These are phyloP conservation scores for Helicoverpa assulta DNA, from an alignment of 2,888 invertebrate genomes.

Conservation along the genomic window DNA sequence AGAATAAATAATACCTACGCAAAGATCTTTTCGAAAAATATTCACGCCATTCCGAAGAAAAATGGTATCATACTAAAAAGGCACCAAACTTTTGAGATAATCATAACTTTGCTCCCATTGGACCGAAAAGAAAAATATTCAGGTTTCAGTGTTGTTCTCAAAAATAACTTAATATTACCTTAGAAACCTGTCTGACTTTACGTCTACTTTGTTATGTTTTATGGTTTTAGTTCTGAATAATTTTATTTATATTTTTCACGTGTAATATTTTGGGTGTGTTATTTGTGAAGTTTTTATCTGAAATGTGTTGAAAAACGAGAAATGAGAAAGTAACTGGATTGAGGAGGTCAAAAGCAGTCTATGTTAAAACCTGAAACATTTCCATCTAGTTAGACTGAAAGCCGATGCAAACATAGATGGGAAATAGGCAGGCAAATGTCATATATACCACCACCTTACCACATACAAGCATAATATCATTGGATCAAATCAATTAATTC, in stretches of 20 bases:
- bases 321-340: too few species aligned
- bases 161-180: conserved; percentile 30
- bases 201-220: conserved; percentile 23
- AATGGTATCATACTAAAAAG: conserved; percentile 15
- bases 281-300: not conserved
- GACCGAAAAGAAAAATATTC: conserved; percentile 22
- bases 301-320: too few species aligned
- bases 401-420: too few species aligned
- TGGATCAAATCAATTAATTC: too few species aligned
- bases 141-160: conserved; percentile 21
- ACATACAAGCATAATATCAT: too few species aligned
- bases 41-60: conserved; percentile 23
- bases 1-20: too few species aligned
- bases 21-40: conserved; percentile 4
- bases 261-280: not conserved
- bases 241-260: conserved; percentile 3
- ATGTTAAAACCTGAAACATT: too few species aligned
- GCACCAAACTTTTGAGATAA: conserved; percentile 45
- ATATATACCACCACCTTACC: too few species aligned
- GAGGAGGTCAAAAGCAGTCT: too few species aligned
- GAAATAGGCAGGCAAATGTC: too few species aligned
- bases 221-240: conserved; percentile 8
- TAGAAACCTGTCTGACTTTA: not conserved
- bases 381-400: too few species aligned
- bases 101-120: conserved; percentile 47